Base-by-base conservation (phyloP, 2,113 vertebrate species). In the Chitala chitala region DNA sequence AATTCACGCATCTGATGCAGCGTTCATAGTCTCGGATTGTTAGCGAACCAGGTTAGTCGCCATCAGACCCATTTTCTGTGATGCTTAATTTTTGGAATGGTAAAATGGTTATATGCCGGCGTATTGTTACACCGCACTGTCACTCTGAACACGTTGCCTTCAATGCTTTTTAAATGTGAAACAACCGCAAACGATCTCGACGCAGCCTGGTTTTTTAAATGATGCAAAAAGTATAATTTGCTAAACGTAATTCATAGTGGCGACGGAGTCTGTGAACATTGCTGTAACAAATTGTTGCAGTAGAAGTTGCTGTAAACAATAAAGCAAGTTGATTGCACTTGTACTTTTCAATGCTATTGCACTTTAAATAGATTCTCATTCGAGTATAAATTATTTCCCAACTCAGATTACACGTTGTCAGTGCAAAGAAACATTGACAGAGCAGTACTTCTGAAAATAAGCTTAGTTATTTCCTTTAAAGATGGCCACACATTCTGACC, bases 131-230 rank as follows among this genome's bases (percentile, higher is more conserved):
- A 42, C 42, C n/a, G 7, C 48, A 8, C 20, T 51, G 48, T 10
- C 12, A 51, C 2, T 1, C 22, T 46, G 89, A 91, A 90, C 91
- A 89, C 91, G 86, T 76, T 79, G 77, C 79, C 78, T 80, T 80
- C 72, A 86, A 79, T 50, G 73, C 77, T 46, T 76, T 59, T 72
- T 65, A 59, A 77, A 40, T 65, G 71, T 73, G 53, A 66, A 64
- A 4, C 6, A 6, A n/a, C 63, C 36, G 5, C 6, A 8, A 6
- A 44, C 22, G 38, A 22, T 66, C 44, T 51, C 2, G 12, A 51
- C 48, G 12, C 46, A 5, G 13, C 5, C 46, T 15, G 1, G 2
- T 51, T 51, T 51, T 20, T 51, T 8, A n/a, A n/a, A n/a, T n/a
- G n/a, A n/a, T n/a, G n/a, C n/a, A n/a, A n/a, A n/a, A n/a, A n/a